phyloP scores from a whole-genome alignment of 1,140 invertebrate genomes.

The Bombus balteatus region DNA sequence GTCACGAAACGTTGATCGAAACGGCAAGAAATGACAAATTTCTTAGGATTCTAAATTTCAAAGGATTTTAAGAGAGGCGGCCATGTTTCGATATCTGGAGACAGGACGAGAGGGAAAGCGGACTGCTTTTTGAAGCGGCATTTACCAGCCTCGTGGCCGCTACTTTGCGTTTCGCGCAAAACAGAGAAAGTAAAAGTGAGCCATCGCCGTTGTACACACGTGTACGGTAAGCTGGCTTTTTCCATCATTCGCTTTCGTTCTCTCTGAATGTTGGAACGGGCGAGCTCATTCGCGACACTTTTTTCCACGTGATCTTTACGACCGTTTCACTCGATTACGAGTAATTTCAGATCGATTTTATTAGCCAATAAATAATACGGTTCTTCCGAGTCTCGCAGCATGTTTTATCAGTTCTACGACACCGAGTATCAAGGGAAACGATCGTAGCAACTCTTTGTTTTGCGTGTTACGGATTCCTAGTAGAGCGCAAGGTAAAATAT shows the following conservation, averaged over 20 bases:
- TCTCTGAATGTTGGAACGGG: slow-evolving; percentile 46
- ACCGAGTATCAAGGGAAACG: not conserved
- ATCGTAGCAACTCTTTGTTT: not conserved
- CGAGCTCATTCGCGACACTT: not conserved
- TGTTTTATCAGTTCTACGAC: not conserved
- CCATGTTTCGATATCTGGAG: slow-evolving; percentile 18
- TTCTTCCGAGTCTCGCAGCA: no score
- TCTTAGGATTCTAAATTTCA: no score
- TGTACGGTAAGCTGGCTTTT: slow-evolving; percentile 60
- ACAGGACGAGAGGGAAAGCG: slow-evolving; percentile 73
- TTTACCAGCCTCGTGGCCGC: slow-evolving; percentile 4
- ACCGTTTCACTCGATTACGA: not conserved
- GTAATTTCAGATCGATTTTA: not conserved
- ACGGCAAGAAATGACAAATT: not conserved
- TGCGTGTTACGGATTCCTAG: not conserved
- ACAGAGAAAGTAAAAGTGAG: slow-evolving; percentile 77
- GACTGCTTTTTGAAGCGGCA: slow-evolving; percentile 47
- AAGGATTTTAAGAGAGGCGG: slow-evolving; percentile 20
- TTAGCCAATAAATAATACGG: not conserved
- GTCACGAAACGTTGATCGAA: not conserved
- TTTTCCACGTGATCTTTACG: not conserved
- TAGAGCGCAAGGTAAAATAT: not conserved
- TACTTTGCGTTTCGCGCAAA: slow-evolving; percentile 62
- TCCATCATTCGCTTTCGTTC: slow-evolving; percentile 71
- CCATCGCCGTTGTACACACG: slow-evolving; percentile 24